phyloP scores from a whole-genome alignment of 2,888 invertebrate genomes.

The Beris morrisii region DNA sequence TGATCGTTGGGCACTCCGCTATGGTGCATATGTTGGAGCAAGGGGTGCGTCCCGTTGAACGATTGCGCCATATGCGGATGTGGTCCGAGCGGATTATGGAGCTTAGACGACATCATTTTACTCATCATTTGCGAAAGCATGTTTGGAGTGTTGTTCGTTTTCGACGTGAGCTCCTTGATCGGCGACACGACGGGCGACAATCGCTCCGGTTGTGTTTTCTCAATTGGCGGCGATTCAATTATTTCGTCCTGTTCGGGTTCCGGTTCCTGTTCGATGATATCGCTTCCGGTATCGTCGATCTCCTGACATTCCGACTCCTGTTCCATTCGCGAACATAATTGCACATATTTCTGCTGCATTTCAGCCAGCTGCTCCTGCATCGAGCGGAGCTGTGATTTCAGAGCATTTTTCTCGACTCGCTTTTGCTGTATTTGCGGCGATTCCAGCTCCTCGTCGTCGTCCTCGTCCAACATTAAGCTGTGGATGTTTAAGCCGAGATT shows the following conservation, averaged over 20 bases:
- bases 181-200: slow-evolving; percentile 48
- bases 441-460: slow-evolving; percentile 75
- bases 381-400: slow-evolving; percentile 81
- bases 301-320: slow-evolving; percentile 76
- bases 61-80: slow-evolving; percentile 63
- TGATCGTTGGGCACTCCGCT: slow-evolving; percentile 46
- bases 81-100: slow-evolving; percentile 59
- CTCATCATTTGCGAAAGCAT: slow-evolving; percentile 67
- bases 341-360: slow-evolving; percentile 89
- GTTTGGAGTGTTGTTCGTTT: slow-evolving; percentile 58
- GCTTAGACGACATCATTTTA: slow-evolving; percentile 67
- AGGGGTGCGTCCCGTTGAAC: slow-evolving; percentile 62
- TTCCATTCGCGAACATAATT: slow-evolving; percentile 83
- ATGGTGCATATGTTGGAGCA: slow-evolving; percentile 61
- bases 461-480: slow-evolving; percentile 66
- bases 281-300: slow-evolving; percentile 73
- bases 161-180: slow-evolving; percentile 40
- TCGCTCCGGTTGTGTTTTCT: slow-evolving; percentile 47
- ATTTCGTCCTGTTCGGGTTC: slow-evolving; percentile 61
- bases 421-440: slow-evolving; percentile 80
- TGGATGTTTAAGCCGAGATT: slow-evolving; percentile 62
- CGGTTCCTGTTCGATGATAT: slow-evolving; percentile 62
- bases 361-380: slow-evolving; percentile 88
- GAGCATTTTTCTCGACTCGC: slow-evolving; percentile 81
- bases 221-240: slow-evolving; percentile 46